A percentile compares a stretch with the other conserved stretches of the same genome.
phyloP scores from a whole-genome alignment of 2,113 vertebrate species.

The Orcinus orca region DNA sequence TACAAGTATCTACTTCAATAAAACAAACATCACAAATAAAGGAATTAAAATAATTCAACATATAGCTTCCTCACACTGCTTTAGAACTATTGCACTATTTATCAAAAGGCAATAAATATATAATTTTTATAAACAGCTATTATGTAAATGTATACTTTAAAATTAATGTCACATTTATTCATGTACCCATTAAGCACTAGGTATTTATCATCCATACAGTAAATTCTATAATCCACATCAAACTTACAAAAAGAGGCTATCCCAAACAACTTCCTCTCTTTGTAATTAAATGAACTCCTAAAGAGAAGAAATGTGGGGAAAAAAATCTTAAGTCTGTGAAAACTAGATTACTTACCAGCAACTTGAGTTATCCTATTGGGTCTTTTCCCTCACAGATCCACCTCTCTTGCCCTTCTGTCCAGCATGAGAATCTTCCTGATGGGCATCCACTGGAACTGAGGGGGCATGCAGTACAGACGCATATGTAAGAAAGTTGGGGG shows the following conservation, averaged over 20 bases:
- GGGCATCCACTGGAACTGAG: constrained; percentile 72
- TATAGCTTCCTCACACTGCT: background rate
- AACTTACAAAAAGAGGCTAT: constrained; percentile 30
- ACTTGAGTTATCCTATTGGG: constrained; percentile 80
- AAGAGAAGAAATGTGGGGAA: constrained; percentile 52
- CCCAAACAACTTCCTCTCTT: constrained; percentile 28
- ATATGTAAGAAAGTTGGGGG: constrained; percentile 67
- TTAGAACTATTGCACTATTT: constrained; percentile 1
- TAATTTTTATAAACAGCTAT: constrained; percentile 28
- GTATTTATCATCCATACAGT: background rate
- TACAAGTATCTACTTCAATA: background rate
- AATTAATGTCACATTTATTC: constrained; percentile 1
- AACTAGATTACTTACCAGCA: constrained; percentile 75
- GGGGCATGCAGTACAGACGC: constrained; percentile 76
- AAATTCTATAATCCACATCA: constrained; percentile 5
- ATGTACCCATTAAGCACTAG: background rate
- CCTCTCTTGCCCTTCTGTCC: constrained; percentile 74
- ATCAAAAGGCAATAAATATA: background rate
- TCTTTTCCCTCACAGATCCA: constrained; percentile 80
- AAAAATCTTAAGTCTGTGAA: constrained; percentile 55
- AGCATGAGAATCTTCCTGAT: constrained; percentile 66
- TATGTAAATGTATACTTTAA: background rate
- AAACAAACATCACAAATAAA: background rate
- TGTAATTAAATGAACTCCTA: constrained; percentile 31
- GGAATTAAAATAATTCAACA: constrained; percentile 21